Percentiles rank a stretch among this genome's conserved stretches.
Conservation (phyloP, 2,797 vertebrate species). For the Todus mexicanus region DNA sequence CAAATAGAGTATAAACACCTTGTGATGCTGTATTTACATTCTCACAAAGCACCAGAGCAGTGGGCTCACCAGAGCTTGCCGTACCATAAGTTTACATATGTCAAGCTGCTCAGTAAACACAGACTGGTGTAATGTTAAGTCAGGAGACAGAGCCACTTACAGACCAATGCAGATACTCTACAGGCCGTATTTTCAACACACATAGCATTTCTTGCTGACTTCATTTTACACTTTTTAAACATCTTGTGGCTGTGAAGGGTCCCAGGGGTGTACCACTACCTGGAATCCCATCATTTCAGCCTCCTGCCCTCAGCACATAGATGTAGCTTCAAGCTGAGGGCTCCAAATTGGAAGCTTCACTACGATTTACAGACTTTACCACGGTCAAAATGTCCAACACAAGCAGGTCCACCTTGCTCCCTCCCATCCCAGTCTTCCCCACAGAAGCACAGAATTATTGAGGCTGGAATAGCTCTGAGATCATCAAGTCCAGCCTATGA, state of each 20-base stretch:
- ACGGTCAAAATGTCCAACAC: accelerated
- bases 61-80: not conserved
- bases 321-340: accelerated
- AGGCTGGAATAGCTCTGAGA: too few species aligned
- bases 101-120: not conserved
- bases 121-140: accelerated
- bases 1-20: not conserved
- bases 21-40: not conserved
- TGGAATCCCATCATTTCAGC: accelerated
- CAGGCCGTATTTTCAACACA: not conserved
- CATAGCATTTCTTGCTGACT: not conserved
- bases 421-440: too few species aligned
- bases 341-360: not conserved
- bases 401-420: not conserved
- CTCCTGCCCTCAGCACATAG: accelerated
- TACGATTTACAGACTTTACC: not conserved
- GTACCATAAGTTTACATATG: accelerated
- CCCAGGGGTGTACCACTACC: accelerated
- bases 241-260: not conserved
- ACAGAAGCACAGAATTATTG: too few species aligned
- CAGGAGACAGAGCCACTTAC: not conserved
- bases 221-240: not conserved
- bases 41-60: not conserved
- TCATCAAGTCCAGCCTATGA: too few species aligned
- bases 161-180: accelerated